Conservation (phyloP, 1,140 invertebrate species). For the Polypedilum vanderplanki region DNA sequence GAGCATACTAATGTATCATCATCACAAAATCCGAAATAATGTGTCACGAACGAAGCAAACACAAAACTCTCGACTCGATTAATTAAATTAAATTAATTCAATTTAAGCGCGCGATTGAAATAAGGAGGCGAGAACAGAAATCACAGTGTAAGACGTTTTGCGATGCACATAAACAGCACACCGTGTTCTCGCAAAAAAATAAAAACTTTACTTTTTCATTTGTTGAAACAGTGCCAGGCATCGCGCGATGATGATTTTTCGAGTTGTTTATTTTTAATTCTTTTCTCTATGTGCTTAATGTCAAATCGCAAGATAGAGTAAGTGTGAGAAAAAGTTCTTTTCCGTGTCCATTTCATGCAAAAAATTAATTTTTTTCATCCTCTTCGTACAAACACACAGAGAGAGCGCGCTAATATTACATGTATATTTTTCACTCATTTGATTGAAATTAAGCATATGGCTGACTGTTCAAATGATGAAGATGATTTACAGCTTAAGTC, state of each 20-base stretch:
- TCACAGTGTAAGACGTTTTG: background rate
- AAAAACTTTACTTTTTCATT: background rate
- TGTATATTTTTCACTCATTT: background rate
- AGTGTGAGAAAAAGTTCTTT: background rate
- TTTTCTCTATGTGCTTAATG: background rate
- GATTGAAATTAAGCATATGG: slow-evolving; percentile 18
- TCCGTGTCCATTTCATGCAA: slow-evolving; percentile 1
- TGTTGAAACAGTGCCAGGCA: slow-evolving; percentile 9
- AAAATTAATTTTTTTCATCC: background rate
- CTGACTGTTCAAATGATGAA: background rate
- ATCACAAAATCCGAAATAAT: background rate
- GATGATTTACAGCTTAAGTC: slow-evolving; percentile 12
- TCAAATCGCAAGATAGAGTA: background rate
- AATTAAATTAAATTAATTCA: background rate
- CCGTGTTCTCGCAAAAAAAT: background rate
- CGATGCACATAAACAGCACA: background rate
- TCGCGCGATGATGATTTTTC: background rate
- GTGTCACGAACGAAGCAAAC: background rate
- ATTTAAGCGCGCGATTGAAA: background rate
- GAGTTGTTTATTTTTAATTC: slow-evolving; percentile 4
- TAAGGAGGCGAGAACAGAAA: background rate
- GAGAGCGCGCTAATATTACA: background rate
- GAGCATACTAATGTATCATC: slow-evolving; percentile 10
- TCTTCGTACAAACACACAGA: background rate
- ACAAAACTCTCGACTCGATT: background rate